Evolutionary conservation across 2,797 vertebrate genomes (phyloP), one percentile per base, ranked within the genome.

Genomic region (Poecilia velifera): DNA sequence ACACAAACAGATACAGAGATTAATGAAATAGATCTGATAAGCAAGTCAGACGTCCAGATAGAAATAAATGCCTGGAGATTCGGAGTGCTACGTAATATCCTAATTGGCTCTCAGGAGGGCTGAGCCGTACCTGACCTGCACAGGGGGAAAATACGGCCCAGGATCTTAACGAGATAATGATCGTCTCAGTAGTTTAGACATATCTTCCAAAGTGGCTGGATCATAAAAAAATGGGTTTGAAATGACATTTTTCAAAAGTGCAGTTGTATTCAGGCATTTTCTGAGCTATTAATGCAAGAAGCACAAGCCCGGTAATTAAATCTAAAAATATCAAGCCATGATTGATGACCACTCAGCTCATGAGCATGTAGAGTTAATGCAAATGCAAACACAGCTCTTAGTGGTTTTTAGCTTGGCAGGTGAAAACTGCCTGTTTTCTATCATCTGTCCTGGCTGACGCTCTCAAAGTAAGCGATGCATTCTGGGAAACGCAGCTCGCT

Each of bases 21-120:
- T 90, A 82, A 90, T 82, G 76, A 87, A 91, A 90, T 84, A 77
- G 82, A 76, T 82, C 84, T 77, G 90, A 89, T 86, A 78, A 83
- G 81, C 62, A 84, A 79, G 68, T 76, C 64, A 59, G 53, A 62
- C n/a, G 70, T 57, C 82, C 74, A 62, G 84, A 87, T 80, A 86
- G 80, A 88, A 90, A 91, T 80, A 86, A 88, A 82, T 76, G 82
- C 73, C 88, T 88, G 81, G 82, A 84, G 87, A 81, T 59, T 79
- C 22, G 51, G 71, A 87, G 83, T 47, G 82, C 81, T 85, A 83
- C 25, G 62, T 90, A 86, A 92, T 88, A 86, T 91, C 83, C 86
- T 95, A 93, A 94, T 94, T 94, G 90, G 92, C 66, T 87, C 90
- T 90, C 91, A 72, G 72, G 91, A 89, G 92, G 80, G 84, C 87